A percentile compares a stretch with the other conserved stretches of the same genome.
Conservation (phyloP, 2,113 vertebrate genomes). For the Barnardius zonarius region DNA sequence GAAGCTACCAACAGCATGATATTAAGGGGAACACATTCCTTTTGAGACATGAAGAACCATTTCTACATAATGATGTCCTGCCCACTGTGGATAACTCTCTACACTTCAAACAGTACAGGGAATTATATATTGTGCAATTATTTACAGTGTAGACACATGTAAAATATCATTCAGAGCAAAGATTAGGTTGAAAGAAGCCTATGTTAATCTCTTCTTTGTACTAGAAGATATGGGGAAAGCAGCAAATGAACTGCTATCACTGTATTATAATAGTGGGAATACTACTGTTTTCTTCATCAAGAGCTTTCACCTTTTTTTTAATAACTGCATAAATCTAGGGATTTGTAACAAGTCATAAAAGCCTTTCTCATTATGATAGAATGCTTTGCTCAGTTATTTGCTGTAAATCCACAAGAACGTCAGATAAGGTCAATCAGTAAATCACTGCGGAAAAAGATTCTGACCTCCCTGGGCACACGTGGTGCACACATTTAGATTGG, state of each 20-base stretch:
- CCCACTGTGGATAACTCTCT: background rate
- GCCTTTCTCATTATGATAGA: background rate
- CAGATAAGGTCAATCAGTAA: background rate
- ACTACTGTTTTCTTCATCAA: background rate
- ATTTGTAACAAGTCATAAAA: background rate
- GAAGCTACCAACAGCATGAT: background rate
- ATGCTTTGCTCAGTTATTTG: background rate
- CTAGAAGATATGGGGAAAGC: background rate
- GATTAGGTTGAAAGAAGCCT: background rate
- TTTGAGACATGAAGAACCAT: background rate
- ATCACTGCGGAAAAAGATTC: background rate
- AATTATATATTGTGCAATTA: background rate
- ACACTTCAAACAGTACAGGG: background rate
- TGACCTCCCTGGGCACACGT: fast-evolving
- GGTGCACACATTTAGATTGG: background rate
- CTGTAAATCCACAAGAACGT: background rate
- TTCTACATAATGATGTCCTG: background rate
- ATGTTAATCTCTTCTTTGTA: background rate
- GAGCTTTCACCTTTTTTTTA: background rate
- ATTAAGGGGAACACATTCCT: background rate
- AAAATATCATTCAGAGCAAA: background rate
- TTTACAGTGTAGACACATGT: background rate
- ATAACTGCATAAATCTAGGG: background rate
- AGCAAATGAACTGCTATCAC: background rate
- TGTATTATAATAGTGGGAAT: background rate